These are phyloP conservation scores for Lethrus apterus DNA, from an alignment of 1,140 invertebrate species.

Conservation along the genomic window DNA sequence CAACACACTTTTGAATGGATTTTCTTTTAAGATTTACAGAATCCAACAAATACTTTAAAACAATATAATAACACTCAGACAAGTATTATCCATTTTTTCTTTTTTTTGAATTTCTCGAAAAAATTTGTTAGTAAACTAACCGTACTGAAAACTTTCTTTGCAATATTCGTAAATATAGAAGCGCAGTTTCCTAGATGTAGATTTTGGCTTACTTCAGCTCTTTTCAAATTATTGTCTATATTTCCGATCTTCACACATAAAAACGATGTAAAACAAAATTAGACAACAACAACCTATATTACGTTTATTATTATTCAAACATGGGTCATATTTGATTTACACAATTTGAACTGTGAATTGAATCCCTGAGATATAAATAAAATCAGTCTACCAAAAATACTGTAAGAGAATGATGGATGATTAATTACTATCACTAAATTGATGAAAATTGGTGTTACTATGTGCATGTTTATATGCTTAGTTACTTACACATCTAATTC, in stretches of 20 bases:
- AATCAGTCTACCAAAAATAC: constrained; percentile 10
- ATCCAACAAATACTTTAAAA: too few relatives aligned
- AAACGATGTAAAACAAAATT: constrained; percentile 4
- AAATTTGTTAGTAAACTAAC: too few relatives aligned
- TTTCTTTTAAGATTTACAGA: too few relatives aligned
- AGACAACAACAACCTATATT: neutral
- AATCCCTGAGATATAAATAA: constrained; percentile 8
- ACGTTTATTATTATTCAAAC: constrained; percentile 8
- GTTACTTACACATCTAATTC: neutral
- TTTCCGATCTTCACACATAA: too few relatives aligned
- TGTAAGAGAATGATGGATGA: neutral
- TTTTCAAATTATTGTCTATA: too few relatives aligned
- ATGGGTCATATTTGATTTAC: neutral
- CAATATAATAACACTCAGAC: too few relatives aligned
- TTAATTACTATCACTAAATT: neutral
- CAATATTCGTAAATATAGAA: neutral
- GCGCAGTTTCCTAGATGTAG: neutral
- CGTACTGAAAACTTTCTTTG: constrained; percentile 1
- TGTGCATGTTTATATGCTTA: neutral
- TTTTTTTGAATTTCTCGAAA: too few relatives aligned
- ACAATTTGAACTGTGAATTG: constrained; percentile 7
- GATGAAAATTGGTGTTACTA: neutral
- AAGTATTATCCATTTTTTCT: too few relatives aligned
- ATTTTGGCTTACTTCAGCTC: neutral
- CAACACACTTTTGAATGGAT: too few relatives aligned